These are phyloP conservation scores for Toxotes chatareus DNA, from an alignment of 2,113 vertebrate genomes.

Conservation along the genomic window DNA sequence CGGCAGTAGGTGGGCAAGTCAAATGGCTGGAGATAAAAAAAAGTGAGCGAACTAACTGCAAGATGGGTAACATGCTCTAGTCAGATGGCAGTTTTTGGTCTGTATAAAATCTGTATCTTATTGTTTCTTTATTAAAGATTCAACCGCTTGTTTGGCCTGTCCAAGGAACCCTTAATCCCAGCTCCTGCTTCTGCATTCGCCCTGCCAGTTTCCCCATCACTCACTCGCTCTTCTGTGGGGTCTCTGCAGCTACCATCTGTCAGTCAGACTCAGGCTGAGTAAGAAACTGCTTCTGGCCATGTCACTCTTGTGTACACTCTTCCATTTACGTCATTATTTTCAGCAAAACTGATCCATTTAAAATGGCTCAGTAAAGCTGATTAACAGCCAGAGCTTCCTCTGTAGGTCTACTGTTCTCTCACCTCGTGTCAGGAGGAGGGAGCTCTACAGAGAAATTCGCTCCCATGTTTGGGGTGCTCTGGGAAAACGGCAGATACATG, in stretches of 20 bases:
- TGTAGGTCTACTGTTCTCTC: conserved; percentile 75
- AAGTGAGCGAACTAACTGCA: neutral
- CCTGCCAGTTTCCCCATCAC: conserved; percentile 36
- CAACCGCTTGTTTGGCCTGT: conserved; percentile 82
- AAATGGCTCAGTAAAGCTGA: neutral
- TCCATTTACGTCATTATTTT: neutral
- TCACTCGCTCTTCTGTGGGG: conserved; percentile 45
- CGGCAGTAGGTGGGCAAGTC: neutral
- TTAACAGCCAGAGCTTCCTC: conserved; percentile 26
- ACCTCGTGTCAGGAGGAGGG: conserved; percentile 81
- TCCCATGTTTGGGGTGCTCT: conserved; percentile 85
- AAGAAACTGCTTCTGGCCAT: conserved; percentile 31
- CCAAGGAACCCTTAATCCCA: conserved; percentile 77
- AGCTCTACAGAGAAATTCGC: conserved; percentile 87
- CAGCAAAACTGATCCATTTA: neutral
- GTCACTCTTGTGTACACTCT: neutral
- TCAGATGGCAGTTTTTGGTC: neutral
- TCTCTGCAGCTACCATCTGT: conserved; percentile 64
- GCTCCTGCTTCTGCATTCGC: conserved; percentile 44
- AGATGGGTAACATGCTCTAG: neutral
- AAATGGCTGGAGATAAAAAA: neutral
- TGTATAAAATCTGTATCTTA: neutral
- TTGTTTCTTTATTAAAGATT: conserved; percentile 71
- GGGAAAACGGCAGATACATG: conserved; percentile 85
- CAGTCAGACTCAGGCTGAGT: conserved; percentile 74